Base-by-base conservation (phyloP, 2,888 invertebrate species). In the Portevinia maculata region DNA sequence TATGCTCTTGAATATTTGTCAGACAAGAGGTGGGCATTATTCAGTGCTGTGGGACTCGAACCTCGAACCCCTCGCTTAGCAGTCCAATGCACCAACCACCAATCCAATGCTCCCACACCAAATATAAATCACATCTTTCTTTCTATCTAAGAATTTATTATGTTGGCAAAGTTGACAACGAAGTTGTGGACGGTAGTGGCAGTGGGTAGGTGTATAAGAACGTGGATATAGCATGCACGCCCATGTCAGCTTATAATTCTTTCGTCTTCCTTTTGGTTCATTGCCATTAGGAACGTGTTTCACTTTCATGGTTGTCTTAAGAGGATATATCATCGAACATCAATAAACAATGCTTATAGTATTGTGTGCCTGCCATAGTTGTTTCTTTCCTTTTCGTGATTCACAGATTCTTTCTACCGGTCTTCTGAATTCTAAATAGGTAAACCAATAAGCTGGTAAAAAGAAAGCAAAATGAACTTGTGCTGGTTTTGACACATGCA, bases 321-420 rank as follows among this genome's bases (percentile, higher is more conserved):
- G 48, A 70, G 59, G 69, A 50, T 57, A 48, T 57, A 24, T 24
- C 24, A 24, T 24, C 24, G 24, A 24, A 24, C 39, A 41, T 59
- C 57, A 70, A 70, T 70, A 70, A 70, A 59, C 50, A 59, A 24
- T 39, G 57, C 28, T 48, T 55, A 15, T 15, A 30, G 11, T 39
- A 28, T 34, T 50, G n/a, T 28, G 13, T 19, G 28, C 39, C 39
- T 52, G 65, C 21, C 32, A 53, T 30, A 65, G 28, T 24, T 28
- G 17, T 50, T 64, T 41, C 19, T 32, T 17, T 21, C 21, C 19
- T 13, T 34, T 21, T 15, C 13, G 15, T 34, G 21, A 4, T 15
- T 17, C 39, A 17, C 3, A 19, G 13, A 32, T 46, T 46, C 17
- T 44, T 11, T 41, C 19, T 46, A 32, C 60, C 30, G 21, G 21